Evolutionary conservation across 1,140 invertebrate species (phyloP), one percentile per base, ranked within the genome.

Genomic region (Gonioctena quinquepunctata): DNA sequence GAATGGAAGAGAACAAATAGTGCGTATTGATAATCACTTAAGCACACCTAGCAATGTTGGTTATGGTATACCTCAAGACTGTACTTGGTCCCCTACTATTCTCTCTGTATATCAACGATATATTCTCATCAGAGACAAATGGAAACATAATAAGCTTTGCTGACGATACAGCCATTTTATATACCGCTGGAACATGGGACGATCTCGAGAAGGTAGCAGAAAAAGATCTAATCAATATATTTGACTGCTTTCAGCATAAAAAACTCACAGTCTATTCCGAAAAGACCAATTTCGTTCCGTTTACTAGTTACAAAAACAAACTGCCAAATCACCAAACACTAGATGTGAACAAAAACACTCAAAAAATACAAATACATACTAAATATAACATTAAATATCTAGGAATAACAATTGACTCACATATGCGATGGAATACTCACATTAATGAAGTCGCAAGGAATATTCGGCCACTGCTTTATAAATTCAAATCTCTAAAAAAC

Each of bases 81-180:
- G n/a, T n/a, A n/a, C n/a, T n/a, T n/a, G n/a, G n/a, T n/a, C n/a
- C n/a, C n/a, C n/a, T 28, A 28, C 27, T 28, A 4, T 3, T 4
- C 4, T 7, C 28, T 33, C 8, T 33, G 28, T 13, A 33, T 33
- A 33, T 33, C 28, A 33, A 33, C 28, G 28, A 33, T 33, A 33
- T 33, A 33, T 33, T 33, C 28, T 52, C 50, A 19, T 52, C 7
- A 16, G 50, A 52, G 21, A 11, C 18, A 18, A 2, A 49, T 1
- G 60, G 49, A 13, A 28, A 54, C 8, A 64, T 59, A 28, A 16
- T 19, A 6, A 23, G 50, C 48, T 70, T 28, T 65, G 67, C 67
- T 4, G 67, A 69, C 21, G 67, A 69, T 48, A 69, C 60, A 7
- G 54, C 19, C 8, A 16, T 68, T 1, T 8, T 22, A 4, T 59